Conservation (phyloP, 2,888 invertebrate species). For the Harpagoxenus sublaevis region DNA sequence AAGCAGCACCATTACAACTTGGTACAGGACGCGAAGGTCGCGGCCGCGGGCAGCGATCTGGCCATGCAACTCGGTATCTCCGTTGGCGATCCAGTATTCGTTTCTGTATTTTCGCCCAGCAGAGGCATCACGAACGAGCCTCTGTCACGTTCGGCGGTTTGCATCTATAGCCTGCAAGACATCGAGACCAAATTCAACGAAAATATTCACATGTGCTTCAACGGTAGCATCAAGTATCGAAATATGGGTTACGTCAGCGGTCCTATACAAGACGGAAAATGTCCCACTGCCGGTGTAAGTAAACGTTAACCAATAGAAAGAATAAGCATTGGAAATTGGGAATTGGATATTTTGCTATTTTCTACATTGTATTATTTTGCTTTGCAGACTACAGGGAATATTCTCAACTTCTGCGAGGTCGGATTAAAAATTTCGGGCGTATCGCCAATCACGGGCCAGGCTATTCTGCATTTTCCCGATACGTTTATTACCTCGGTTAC, state of each 20-base stretch:
- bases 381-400: slow-evolving; percentile 93
- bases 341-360: neutral
- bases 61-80: slow-evolving; percentile 94
- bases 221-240: slow-evolving; percentile 96
- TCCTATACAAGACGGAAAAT: slow-evolving; percentile 96
- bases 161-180: slow-evolving; percentile 96
- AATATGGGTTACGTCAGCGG: slow-evolving; percentile 97
- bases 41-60: slow-evolving; percentile 93
- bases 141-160: slow-evolving; percentile 94
- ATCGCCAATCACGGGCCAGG: slow-evolving; percentile 93
- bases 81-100: slow-evolving; percentile 93
- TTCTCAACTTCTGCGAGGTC: slow-evolving; percentile 96
- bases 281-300: slow-evolving; percentile 93
- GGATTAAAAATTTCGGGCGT: slow-evolving; percentile 97
- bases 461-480: slow-evolving; percentile 93
- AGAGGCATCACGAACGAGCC: slow-evolving; percentile 95
- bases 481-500: slow-evolving; percentile 94
- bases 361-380: slow-evolving; percentile 3
- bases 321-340: neutral
- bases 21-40: slow-evolving; percentile 96
- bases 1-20: slow-evolving; percentile 91
- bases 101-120: slow-evolving; percentile 96
- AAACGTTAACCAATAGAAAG: neutral
- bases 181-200: slow-evolving; percentile 97
- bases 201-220: slow-evolving; percentile 99